phyloP scores from a whole-genome alignment of 2,888 invertebrate species.

The Cepaea hortensis region DNA sequence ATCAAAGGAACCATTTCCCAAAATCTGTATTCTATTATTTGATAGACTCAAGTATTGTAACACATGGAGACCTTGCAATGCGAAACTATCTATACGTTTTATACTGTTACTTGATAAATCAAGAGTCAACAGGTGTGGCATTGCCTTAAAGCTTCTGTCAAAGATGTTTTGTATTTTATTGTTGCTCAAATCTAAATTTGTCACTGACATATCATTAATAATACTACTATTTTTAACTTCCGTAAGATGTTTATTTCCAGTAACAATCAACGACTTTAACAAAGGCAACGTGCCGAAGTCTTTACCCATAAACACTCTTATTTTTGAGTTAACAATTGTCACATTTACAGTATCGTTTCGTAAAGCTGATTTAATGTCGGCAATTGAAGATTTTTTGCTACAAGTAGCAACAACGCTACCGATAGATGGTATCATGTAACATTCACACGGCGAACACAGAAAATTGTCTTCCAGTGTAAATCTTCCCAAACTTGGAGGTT shows the following conservation, averaged over 20 bases:
- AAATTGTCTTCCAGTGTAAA: background rate
- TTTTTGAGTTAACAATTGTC: background rate
- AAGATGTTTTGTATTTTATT: background rate
- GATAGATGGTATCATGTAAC: background rate
- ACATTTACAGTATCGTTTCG: background rate
- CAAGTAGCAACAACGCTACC: background rate
- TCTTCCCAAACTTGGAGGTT: too few relatives aligned
- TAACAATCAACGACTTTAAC: background rate
- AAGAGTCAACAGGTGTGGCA: background rate
- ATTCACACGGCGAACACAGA: background rate
- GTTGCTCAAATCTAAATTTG: background rate
- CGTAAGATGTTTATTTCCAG: background rate
- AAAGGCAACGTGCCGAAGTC: background rate
- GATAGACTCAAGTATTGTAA: background rate
- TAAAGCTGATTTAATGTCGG: background rate
- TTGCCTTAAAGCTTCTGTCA: background rate
- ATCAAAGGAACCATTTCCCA: background rate
- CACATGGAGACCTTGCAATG: background rate
- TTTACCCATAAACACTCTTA: background rate
- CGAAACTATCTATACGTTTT: background rate
- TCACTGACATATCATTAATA: background rate
- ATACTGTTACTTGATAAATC: background rate
- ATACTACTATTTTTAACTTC: background rate
- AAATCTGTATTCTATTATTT: background rate
- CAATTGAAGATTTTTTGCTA: background rate